A percentile compares a stretch with the other conserved stretches of the same genome.
Evolutionary conservation across 2,888 invertebrate species (phyloP).

Genomic region (Pristionchus fissidentatus): DNA sequence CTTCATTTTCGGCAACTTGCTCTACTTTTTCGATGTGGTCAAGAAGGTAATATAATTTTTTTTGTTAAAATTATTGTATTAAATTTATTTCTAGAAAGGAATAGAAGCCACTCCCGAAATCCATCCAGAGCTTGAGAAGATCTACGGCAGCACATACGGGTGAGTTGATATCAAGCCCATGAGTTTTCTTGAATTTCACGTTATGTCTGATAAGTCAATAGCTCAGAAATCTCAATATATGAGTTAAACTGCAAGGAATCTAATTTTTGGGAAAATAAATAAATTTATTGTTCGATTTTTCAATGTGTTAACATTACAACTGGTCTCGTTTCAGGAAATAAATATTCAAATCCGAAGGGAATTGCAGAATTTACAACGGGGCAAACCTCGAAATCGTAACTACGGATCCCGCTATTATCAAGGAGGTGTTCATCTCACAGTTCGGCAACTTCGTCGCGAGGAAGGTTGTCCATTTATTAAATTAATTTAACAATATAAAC

Average conservation of each 20-base stretch:
- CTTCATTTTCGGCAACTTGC: slow-evolving; percentile 31
- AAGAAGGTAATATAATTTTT: too few species aligned
- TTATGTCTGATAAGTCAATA: too few species aligned
- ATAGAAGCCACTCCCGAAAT: not conserved
- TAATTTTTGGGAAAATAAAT: too few species aligned
- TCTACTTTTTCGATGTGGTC: slow-evolving; percentile 10
- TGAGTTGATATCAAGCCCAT: too few species aligned
- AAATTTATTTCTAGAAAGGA: not conserved
- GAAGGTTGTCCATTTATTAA: slow-evolving; percentile 18
- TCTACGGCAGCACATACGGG: not conserved
- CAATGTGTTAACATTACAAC: too few species aligned
- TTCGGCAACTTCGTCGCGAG: slow-evolving; percentile 67
- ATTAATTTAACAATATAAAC: too few species aligned
- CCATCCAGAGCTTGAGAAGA: not conserved
- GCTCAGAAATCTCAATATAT: too few species aligned
- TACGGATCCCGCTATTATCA: slow-evolving; percentile 61
- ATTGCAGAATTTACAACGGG: slow-evolving; percentile 60
- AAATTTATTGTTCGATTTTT: too few species aligned
- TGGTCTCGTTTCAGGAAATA: not conserved
- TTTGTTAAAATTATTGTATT: not conserved
- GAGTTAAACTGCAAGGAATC: too few species aligned
- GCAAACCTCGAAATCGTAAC: slow-evolving; percentile 56
- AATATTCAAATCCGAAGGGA: not conserved
- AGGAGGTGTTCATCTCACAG: slow-evolving; percentile 68
- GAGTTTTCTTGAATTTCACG: too few species aligned